Conservation (phyloP, 1,140 invertebrate species). For the Drosophila azteca region DNA sequence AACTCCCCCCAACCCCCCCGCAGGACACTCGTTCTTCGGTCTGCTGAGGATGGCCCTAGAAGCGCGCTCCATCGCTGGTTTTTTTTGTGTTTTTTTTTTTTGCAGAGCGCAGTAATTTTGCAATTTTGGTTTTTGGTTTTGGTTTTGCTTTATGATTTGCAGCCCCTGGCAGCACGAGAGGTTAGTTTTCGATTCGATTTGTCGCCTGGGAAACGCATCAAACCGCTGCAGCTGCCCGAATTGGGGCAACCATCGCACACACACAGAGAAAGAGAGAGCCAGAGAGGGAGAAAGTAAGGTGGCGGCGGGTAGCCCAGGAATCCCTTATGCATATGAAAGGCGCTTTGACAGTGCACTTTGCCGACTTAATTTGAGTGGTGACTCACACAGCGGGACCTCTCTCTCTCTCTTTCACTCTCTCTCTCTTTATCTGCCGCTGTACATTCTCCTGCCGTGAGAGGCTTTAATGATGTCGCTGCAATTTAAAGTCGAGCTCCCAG, state of each 20-base stretch:
- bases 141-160: constrained; percentile 5
- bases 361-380: constrained; percentile 66
- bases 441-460: background rate
- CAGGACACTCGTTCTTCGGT: no score
- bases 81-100: background rate
- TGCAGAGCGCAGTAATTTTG: constrained; percentile 15
- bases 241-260: constrained; percentile 24
- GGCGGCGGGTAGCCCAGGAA: constrained; percentile 18
- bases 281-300: constrained; percentile 8
- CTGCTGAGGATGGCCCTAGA: no score
- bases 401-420: background rate
- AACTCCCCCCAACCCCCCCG: no score
- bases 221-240: background rate
- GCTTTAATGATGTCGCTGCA: constrained; percentile 67
- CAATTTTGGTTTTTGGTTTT: constrained; percentile 32
- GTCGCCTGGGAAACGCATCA: background rate
- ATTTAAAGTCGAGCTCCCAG: constrained; percentile 53
- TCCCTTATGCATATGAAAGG: constrained; percentile 59
- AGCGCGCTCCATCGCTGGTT: background rate
- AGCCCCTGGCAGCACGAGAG: constrained; percentile 5
- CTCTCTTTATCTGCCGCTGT: no score
- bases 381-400: constrained; percentile 8
- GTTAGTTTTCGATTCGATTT: constrained; percentile 42
- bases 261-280: constrained; percentile 4
- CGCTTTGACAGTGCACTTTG: constrained; percentile 62